Conservation (phyloP, 2,113 vertebrate species). For the Paraplagusia blochii region DNA sequence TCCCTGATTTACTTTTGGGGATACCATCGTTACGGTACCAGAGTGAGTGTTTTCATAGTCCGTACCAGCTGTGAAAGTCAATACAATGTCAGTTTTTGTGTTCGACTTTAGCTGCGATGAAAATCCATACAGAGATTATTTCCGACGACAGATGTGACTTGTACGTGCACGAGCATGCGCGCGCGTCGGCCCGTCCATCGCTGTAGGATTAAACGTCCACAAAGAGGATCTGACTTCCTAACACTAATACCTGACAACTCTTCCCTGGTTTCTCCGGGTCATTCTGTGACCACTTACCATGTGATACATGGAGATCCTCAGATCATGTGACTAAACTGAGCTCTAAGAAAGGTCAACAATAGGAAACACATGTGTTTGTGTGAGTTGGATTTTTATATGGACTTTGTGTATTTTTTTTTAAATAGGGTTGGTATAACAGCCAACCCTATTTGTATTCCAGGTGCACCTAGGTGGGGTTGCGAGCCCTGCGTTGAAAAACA, state of each 20-base stretch:
- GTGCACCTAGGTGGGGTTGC: no score
- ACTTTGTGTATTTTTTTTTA: no score
- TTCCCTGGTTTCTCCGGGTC: conserved; percentile 4
- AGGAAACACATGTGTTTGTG: no score
- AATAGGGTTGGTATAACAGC: no score
- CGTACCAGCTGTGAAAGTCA: background rate
- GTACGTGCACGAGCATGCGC: background rate
- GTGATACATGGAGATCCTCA: no score
- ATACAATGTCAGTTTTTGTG: background rate
- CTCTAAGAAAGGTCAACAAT: no score
- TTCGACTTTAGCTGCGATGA: background rate
- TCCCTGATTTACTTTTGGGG: no score
- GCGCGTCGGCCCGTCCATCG: conserved; percentile 5
- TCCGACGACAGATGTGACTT: conserved; percentile 23
- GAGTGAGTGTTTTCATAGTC: background rate
- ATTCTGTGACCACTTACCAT: background rate
- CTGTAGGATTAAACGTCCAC: conserved; percentile 54
- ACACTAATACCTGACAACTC: conserved; percentile 37
- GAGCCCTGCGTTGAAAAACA: no score
- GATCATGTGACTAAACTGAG: no score
- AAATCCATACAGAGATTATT: background rate
- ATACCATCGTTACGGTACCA: background rate
- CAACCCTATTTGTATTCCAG: no score
- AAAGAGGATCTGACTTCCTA: conserved; percentile 60
- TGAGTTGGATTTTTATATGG: no score